Conservation (phyloP, 2,888 invertebrate genomes). For the Acanthacorydalis orientalis region DNA sequence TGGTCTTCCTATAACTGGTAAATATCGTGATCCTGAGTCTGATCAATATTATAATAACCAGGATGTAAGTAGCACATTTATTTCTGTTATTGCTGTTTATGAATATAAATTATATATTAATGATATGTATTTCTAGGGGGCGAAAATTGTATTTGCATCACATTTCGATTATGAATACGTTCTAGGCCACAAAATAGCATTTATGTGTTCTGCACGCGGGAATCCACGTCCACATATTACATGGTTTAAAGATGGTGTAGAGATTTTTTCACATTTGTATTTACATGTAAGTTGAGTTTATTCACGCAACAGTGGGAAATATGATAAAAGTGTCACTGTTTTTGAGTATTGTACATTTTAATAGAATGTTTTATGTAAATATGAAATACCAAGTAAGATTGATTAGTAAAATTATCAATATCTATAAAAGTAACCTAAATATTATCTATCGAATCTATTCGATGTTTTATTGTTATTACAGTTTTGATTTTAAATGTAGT, state of each 20-base stretch:
- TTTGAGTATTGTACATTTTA: too few relatives aligned
- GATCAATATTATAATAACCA: slow-evolving; percentile 83
- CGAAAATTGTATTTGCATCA: slow-evolving; percentile 73
- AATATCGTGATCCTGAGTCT: slow-evolving; percentile 77
- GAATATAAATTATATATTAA: not conserved
- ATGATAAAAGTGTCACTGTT: too few relatives aligned
- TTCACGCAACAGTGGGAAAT: too few relatives aligned
- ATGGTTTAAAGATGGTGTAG: slow-evolving; percentile 91
- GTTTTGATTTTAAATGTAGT: too few relatives aligned
- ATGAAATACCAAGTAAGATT: too few relatives aligned
- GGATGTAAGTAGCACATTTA: slow-evolving; percentile 40
- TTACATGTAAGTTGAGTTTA: slow-evolving; percentile 49
- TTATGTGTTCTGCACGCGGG: slow-evolving; percentile 80
- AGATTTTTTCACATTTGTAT: slow-evolving; percentile 78
- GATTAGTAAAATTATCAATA: too few relatives aligned
- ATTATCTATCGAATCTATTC: too few relatives aligned
- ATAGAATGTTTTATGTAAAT: too few relatives aligned
- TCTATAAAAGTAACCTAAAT: too few relatives aligned
- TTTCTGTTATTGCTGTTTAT: not conserved
- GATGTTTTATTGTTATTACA: too few relatives aligned
- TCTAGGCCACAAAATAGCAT: slow-evolving; percentile 85
- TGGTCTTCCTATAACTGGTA: slow-evolving; percentile 73
- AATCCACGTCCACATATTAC: slow-evolving; percentile 82
- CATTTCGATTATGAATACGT: slow-evolving; percentile 90
- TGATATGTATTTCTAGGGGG: slow-evolving; percentile 43